A percentile compares a stretch with the other conserved stretches of the same genome.
Conservation (phyloP, 1,140 invertebrate genomes). For the Drosophila gunungcola region DNA sequence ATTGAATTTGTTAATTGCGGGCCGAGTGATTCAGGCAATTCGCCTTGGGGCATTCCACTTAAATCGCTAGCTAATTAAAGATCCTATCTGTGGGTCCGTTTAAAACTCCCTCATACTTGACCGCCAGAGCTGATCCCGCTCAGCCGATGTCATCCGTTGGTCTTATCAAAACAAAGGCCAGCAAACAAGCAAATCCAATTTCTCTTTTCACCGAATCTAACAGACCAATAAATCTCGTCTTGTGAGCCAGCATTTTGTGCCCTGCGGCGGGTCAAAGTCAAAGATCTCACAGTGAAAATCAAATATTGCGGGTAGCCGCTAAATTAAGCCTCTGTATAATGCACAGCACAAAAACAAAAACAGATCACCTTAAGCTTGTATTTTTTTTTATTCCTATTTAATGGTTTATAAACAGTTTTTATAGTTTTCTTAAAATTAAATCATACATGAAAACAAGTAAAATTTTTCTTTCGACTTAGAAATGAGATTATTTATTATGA, state of each 20-base stretch:
- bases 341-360: slow-evolving; percentile 10
- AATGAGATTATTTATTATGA: no score
- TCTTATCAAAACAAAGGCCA: slow-evolving; percentile 45
- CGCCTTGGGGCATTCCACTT: slow-evolving; percentile 16
- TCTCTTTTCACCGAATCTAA: slow-evolving; percentile 57
- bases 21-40: slow-evolving; percentile 9
- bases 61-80: slow-evolving; percentile 30
- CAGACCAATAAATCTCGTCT: slow-evolving; percentile 63
- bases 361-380: no score
- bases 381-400: background rate
- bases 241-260: slow-evolving; percentile 43
- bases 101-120: slow-evolving; percentile 18
- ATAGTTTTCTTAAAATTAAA: no score
- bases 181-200: slow-evolving; percentile 56
- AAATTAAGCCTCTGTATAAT: slow-evolving; percentile 14
- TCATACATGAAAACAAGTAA: no score
- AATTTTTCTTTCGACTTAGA: no score
- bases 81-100: slow-evolving; percentile 26
- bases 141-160: slow-evolving; percentile 22
- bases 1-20: slow-evolving; percentile 33
- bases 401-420: background rate
- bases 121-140: slow-evolving; percentile 35
- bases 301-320: slow-evolving; percentile 36
- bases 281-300: slow-evolving; percentile 45
- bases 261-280: slow-evolving; percentile 54